These are phyloP conservation scores for Tiaroga cobitis DNA, from an alignment of 2,797 vertebrate species.

Conservation along the genomic window DNA sequence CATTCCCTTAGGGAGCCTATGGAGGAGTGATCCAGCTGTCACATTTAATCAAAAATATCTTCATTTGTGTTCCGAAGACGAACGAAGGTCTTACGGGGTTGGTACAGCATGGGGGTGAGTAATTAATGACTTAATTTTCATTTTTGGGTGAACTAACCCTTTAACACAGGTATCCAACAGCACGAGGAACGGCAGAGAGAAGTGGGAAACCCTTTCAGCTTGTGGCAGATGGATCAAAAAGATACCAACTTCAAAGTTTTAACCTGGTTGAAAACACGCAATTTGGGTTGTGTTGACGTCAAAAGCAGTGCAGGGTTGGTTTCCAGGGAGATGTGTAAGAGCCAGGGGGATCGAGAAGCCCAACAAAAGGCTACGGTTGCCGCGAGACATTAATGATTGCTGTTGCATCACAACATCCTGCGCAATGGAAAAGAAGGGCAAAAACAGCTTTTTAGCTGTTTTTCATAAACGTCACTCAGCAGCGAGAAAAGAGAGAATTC, in stretches of 20 bases:
- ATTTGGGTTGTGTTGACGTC: conserved; percentile 42
- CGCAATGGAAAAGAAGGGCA: conserved; percentile 18
- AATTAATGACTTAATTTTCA: too few relatives aligned
- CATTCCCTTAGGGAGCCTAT: too few relatives aligned
- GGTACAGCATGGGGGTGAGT: too few relatives aligned
- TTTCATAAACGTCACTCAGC: conserved; percentile 26
- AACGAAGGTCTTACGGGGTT: too few relatives aligned
- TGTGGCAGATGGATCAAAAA: conserved; percentile 51
- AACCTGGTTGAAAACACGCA: conserved; percentile 38
- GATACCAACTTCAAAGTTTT: conserved; percentile 49
- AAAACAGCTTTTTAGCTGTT: conserved; percentile 23
- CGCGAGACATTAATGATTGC: conserved; percentile 46
- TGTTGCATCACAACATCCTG: conserved; percentile 49
- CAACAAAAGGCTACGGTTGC: conserved; percentile 36
- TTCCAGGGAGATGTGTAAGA: conserved; percentile 38
- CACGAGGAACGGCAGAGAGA: not conserved
- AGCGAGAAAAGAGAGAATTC: conserved; percentile 4
- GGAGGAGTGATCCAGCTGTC: too few relatives aligned
- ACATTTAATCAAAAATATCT: too few relatives aligned
- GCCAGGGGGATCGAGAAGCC: conserved; percentile 35
- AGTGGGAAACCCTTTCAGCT: conserved; percentile 5
- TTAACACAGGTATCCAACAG: conserved; percentile 3
- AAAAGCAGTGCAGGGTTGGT: conserved; percentile 23
- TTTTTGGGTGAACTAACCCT: too few relatives aligned
- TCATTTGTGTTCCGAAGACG: too few relatives aligned